Percentiles rank a stretch among this genome's conserved stretches.
These are phyloP conservation scores for Eurytoma adleriae DNA, from an alignment of 2,888 invertebrate species.

Conservation along the genomic window DNA sequence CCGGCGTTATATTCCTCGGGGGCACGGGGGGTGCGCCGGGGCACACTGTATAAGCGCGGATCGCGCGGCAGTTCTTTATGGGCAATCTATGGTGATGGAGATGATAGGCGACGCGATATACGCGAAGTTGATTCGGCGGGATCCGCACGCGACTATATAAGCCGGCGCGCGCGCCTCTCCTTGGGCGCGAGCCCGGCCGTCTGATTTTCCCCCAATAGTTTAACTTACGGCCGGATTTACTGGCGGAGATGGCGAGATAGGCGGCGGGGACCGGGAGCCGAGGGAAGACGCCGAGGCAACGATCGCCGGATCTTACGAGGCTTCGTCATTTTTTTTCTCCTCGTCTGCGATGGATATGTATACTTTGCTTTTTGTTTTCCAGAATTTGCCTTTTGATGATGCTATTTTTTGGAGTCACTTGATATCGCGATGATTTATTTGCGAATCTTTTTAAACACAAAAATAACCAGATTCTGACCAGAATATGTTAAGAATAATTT, in stretches of 20 bases:
- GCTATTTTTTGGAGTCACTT: no score
- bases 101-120: slow-evolving; percentile 76
- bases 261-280: slow-evolving; percentile 55
- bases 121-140: slow-evolving; percentile 73
- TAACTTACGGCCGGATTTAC: slow-evolving; percentile 76
- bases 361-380: no score
- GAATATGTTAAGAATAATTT: no score
- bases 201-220: slow-evolving; percentile 73
- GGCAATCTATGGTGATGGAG: slow-evolving; percentile 76
- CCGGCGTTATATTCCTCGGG: no score
- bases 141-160: slow-evolving; percentile 60
- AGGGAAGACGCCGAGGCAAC: slow-evolving; percentile 61
- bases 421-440: no score
- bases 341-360: no score
- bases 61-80: slow-evolving; percentile 72
- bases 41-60: slow-evolving; percentile 72
- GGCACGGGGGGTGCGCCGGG: background rate
- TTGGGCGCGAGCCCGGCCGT: slow-evolving; percentile 51
- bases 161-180: slow-evolving; percentile 57
- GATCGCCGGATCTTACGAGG: background rate
- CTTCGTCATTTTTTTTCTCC: no score
- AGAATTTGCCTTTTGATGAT: no score
- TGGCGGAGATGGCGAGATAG: slow-evolving; percentile 69
- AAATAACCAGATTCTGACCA: no score
- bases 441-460: no score